These are phyloP conservation scores for Plutella xylostella DNA, from an alignment of 2,888 invertebrate species.

Conservation along the genomic window DNA sequence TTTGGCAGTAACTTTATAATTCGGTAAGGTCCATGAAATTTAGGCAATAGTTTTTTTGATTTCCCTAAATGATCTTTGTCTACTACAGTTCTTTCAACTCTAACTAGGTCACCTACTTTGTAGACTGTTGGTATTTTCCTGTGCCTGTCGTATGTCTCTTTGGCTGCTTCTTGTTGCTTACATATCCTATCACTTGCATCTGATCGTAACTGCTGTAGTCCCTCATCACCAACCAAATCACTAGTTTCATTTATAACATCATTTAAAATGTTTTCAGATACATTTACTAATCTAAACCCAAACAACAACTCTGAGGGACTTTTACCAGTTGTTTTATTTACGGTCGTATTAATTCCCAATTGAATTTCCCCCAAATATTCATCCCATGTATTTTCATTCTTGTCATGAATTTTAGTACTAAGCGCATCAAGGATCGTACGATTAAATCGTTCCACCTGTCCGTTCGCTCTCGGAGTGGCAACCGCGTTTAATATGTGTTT, in stretches of 20 bases:
- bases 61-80: slow-evolving; percentile 6
- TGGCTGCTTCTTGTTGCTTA: slow-evolving; percentile 3
- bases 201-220: background rate
- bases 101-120: slow-evolving; percentile 10
- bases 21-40: slow-evolving; percentile 10
- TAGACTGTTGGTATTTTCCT: slow-evolving; percentile 8
- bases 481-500: slow-evolving; percentile 19
- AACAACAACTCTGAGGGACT: slow-evolving; percentile 25
- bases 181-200: slow-evolving; percentile 6
- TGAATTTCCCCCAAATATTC: slow-evolving; percentile 10
- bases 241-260: slow-evolving; percentile 6
- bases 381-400: slow-evolving; percentile 3
- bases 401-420: slow-evolving; percentile 3
- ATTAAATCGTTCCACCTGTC: slow-evolving; percentile 20
- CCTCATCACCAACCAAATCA: background rate
- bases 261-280: slow-evolving; percentile 9
- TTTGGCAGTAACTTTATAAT: slow-evolving; percentile 5
- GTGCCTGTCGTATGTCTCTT: slow-evolving; percentile 9
- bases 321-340: slow-evolving; percentile 12
- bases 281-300: slow-evolving; percentile 13
- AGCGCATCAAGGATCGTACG: slow-evolving; percentile 11
- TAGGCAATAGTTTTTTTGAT: slow-evolving; percentile 9
- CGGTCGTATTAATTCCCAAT: slow-evolving; percentile 14
- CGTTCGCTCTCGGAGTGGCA: slow-evolving; percentile 21
- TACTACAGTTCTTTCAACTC: slow-evolving; percentile 2